Conservation (phyloP, 2,113 vertebrate genomes). For the Leucopsar rothschildi region DNA sequence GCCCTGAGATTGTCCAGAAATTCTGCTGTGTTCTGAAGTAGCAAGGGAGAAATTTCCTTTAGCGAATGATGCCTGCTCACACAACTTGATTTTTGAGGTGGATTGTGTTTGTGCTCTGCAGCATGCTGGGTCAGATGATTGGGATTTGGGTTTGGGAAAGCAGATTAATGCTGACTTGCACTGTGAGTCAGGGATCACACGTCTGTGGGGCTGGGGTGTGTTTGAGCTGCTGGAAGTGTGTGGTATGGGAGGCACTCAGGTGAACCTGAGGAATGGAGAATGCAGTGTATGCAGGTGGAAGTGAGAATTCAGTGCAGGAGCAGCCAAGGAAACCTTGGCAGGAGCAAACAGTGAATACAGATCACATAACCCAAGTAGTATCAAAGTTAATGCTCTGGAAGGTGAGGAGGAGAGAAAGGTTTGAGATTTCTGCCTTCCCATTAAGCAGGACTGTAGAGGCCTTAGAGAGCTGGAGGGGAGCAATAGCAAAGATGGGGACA, state of each 20-base stretch:
- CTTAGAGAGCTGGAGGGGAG: not conserved
- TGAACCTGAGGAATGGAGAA: not conserved
- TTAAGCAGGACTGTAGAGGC: not conserved
- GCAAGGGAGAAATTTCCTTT: not conserved
- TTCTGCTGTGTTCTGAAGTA: not conserved
- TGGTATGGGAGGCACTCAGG: fast-evolving
- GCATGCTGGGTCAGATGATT: not conserved
- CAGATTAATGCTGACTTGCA: conserved; percentile 5
- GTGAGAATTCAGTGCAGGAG: not conserved
- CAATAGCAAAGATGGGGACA: not conserved
- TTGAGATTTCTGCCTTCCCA: not conserved
- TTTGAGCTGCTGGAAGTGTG: not conserved
- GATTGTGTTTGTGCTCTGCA: not conserved
- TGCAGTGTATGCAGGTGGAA: not conserved
- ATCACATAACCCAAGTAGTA: not conserved
- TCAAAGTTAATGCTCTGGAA: not conserved
- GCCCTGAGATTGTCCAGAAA: not conserved
- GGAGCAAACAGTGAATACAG: not conserved
- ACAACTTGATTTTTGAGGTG: not conserved
- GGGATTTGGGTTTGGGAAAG: conserved; percentile 47
- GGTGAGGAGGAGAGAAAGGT: not conserved
- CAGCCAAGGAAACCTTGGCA: not conserved
- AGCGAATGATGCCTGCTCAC: not conserved
- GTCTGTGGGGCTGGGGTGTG: not conserved
- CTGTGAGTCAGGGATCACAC: not conserved